Base-by-base conservation (phyloP, 2,888 invertebrate genomes). In the Imbricaverruca yamaguchii region DNA sequence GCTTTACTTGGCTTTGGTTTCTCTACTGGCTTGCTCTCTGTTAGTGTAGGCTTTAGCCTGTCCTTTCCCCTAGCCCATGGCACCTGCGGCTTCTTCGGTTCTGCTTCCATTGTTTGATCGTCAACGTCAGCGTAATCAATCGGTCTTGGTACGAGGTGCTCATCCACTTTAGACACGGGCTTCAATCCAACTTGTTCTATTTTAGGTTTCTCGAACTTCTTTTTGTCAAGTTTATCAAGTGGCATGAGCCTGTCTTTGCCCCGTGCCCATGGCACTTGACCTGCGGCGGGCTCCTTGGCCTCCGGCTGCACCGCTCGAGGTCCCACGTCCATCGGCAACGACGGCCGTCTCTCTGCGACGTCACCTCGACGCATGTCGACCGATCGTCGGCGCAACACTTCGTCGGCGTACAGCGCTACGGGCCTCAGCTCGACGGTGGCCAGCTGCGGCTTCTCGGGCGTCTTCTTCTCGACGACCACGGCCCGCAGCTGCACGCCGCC, bases 141-240 rank as follows among this genome's bases (percentile, higher is more conserved):
- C 21, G 59, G 79, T 18, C 78, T 67, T 13, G 79, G 79, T n/a
- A 53, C 81, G 18, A 67, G 79, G 80, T 80, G 57, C 25, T 81
- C 81, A 7, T 59, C 59, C 8, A 23, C 39, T 25, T 82, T 80
- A 18, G 82, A 81, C 8, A 82, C 81, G 11, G 57, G 81, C 10
- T 77, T 25, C 13, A 83, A 80, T 9, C 77, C 81, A 12, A 81
- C 82, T 6, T 55, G 78, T 21, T 81, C 83, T 23, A 82, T 56
- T 25, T 74, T 81, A 55, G 74, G 55, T 12, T 83, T 80, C 39
- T 81, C 80, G 53, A 25, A 13, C 53, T 23, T 10, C 21, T 53
- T 74, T 53, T 74, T 74, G 12, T 74, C 74, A 2, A 9, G 53
- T 21, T 74, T 74, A 9, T 74, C 74, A 1, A 23, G 0, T 9